Evolutionary conservation across 2,797 vertebrate species (phyloP), one percentile per base, ranked within the genome.

Genomic region (Sebastes nivosus): DNA sequence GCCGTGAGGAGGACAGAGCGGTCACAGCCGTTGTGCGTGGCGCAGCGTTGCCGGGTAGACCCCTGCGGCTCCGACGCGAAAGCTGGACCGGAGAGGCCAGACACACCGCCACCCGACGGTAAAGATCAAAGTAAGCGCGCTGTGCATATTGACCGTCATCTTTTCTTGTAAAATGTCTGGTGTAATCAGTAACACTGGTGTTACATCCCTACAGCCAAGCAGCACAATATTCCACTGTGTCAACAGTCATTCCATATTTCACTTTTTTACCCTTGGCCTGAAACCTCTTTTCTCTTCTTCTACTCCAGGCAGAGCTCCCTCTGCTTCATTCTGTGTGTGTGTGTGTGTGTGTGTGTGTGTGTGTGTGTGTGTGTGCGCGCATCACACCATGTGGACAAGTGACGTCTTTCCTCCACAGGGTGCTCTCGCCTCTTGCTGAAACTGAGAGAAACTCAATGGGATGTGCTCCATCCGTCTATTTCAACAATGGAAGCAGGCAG

Each of bases 371-470:
- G 16, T 30, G 38, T 50, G 16, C 0, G 50, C 2, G 0, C 14
- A 24, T 85, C 58, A 63, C 72, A 67, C 59, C 34, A 36, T 75
- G 67, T 72, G 76, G 67, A 83, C 32, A 58, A 57, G 74, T 77
- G 69, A 79, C 22, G 46, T 65, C 60, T 67, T 52, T 66, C 52
- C 77, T 76, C 73, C 65, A 32, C 78, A 72, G 72, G 77, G 30
- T 9, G 59, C 66, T 13, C 50, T 61, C 6, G 10, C 52, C 61
- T 85, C 68, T 66, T 14, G 16, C 25, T 52, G 3, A 34, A 74
- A 59, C 79, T 60, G 77, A 77, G 38, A 78, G 64, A 72, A 83
- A 66, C 72, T 69, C 74, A 55, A 67, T n/a, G 30, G 30, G 64
- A 84, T 13, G 14, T 24, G 24, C 30, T 72, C 70, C 38, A 52